These are phyloP conservation scores for Eurytoma adleriae DNA, from an alignment of 2,888 invertebrate genomes.

Conservation along the genomic window DNA sequence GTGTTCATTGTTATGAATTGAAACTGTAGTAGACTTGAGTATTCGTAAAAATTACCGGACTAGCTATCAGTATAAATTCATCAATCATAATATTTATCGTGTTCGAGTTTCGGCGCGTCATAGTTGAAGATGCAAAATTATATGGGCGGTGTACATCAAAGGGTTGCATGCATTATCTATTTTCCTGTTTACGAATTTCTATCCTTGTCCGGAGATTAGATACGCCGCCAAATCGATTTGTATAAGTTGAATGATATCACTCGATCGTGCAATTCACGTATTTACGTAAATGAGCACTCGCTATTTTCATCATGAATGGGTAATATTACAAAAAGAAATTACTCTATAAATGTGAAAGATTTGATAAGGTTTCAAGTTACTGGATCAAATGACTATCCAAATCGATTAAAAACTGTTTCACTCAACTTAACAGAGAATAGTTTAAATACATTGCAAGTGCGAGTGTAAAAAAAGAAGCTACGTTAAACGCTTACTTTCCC, in stretches of 20 bases:
- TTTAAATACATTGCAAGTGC: too few relatives aligned
- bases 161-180: constrained; percentile 14
- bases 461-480: neutral
- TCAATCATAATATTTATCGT: constrained; percentile 29
- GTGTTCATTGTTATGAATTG: neutral
- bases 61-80: neutral
- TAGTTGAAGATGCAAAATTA: constrained; percentile 27
- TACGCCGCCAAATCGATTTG: constrained; percentile 14
- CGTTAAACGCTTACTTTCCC: too few relatives aligned
- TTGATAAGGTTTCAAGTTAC: neutral
- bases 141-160: constrained; percentile 31
- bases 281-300: too few relatives aligned
- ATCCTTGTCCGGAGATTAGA: constrained; percentile 33
- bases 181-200: constrained; percentile 7
- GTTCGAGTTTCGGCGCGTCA: constrained; percentile 7
- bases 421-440: too few relatives aligned
- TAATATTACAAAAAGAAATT: too few relatives aligned
- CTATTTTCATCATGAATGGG: too few relatives aligned
- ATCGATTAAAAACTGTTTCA: neutral
- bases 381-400: neutral
- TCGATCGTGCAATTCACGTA: neutral
- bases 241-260: too few relatives aligned
- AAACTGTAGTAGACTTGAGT: too few relatives aligned
- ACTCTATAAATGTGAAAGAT: too few relatives aligned
- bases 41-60: neutral